phyloP scores from a whole-genome alignment of 2,888 invertebrate genomes.

The Salticus scenicus region DNA sequence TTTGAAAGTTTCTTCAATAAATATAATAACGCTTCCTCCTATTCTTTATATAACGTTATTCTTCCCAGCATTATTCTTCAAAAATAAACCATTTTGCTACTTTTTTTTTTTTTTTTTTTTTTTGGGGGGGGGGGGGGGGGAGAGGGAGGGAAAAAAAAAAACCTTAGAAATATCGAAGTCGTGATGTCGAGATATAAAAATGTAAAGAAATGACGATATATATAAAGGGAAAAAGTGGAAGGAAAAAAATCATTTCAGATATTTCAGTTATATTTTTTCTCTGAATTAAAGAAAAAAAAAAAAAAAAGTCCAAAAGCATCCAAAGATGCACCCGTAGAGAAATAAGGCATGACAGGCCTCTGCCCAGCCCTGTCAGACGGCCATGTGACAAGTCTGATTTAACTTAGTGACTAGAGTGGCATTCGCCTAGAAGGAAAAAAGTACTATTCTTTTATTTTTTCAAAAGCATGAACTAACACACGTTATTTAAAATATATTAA shows the following conservation, averaged over 20 bases:
- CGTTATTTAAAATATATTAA: no score
- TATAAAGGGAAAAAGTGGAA: neutral
- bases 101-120: no score
- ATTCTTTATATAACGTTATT: no score
- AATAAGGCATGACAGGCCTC: neutral
- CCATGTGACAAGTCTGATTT: conserved; percentile 1
- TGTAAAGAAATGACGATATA: neutral
- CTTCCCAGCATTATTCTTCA: neutral
- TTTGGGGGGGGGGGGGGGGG: no score
- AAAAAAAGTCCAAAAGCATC: neutral
- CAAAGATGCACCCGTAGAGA: neutral
- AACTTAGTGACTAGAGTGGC: neutral
- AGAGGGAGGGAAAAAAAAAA: neutral
- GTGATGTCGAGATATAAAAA: conserved; percentile 1
- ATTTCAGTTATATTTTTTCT: neutral
- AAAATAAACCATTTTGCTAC: neutral
- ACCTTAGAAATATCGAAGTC: neutral
- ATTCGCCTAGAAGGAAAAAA: neutral
- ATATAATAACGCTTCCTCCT: no score
- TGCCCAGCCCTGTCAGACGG: neutral
- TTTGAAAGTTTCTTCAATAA: no score
- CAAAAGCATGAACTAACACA: no score
- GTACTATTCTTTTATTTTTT: neutral
- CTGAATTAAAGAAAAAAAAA: neutral
- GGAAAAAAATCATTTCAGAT: neutral